Percentiles rank a stretch among this genome's conserved stretches.
phyloP scores from a whole-genome alignment of 2,888 invertebrate genomes.

The Hoplodrina blanda region DNA sequence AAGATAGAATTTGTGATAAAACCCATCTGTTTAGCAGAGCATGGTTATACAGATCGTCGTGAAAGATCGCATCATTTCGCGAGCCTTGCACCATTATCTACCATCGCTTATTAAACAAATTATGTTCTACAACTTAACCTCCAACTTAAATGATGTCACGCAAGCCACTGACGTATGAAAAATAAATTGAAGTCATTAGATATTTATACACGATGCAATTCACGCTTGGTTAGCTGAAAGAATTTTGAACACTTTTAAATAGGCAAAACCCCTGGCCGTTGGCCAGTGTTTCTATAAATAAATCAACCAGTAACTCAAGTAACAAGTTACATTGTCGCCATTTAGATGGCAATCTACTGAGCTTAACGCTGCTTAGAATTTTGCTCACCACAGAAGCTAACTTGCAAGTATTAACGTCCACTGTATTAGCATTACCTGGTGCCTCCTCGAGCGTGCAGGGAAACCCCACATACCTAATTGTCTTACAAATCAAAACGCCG shows the following conservation, averaged over 20 bases:
- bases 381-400: constrained; percentile 43
- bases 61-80: constrained; percentile 54
- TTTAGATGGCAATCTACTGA: constrained; percentile 48
- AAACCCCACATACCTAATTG: constrained; percentile 53
- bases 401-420: constrained; percentile 42
- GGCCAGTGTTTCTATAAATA: constrained; percentile 56
- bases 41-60: constrained; percentile 55
- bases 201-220: constrained; percentile 3
- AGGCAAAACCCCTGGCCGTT: constrained; percentile 33
- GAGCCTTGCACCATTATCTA: constrained; percentile 46
- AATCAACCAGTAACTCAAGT: constrained; percentile 47
- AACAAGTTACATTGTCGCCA: constrained; percentile 48
- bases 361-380: constrained; percentile 55
- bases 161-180: constrained; percentile 41
- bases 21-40: constrained; percentile 52
- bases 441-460: constrained; percentile 46
- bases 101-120: constrained; percentile 55
- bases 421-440: constrained; percentile 45
- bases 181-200: constrained; percentile 12
- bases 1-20: constrained; percentile 59
- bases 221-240: not conserved
- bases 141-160: constrained; percentile 47
- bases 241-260: constrained; percentile 20
- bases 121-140: constrained; percentile 51
- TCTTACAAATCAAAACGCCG: constrained; percentile 48